Conservation (phyloP, 2,888 invertebrate genomes). For the Eupithecia vulgata region DNA sequence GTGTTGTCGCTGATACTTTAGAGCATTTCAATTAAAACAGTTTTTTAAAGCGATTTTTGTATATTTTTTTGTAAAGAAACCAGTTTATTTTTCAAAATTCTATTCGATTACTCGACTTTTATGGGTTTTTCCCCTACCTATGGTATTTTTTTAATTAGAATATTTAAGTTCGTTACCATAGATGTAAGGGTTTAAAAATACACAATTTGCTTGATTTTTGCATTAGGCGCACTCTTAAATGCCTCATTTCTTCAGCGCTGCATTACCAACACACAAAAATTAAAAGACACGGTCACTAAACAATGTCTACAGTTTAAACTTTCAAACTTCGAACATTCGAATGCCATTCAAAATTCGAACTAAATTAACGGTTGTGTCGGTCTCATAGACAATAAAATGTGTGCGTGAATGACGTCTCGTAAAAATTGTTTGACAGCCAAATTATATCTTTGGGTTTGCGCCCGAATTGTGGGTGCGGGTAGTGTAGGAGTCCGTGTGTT, state of each 20-base stretch:
- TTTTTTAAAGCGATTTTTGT: no score
- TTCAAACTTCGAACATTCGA: slow-evolving; percentile 34
- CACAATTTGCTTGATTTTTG: no score
- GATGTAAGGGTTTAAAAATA: no score
- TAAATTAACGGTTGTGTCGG: slow-evolving; percentile 62
- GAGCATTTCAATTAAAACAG: no score
- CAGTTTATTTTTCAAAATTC: no score
- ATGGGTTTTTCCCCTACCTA: no score
- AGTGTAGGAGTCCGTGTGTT: slow-evolving; percentile 17
- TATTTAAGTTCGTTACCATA: no score
- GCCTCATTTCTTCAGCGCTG: not conserved
- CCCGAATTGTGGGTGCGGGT: slow-evolving; percentile 32
- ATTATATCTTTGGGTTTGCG: slow-evolving; percentile 62
- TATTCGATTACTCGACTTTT: no score
- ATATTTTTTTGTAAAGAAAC: no score
- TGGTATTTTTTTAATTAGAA: no score
- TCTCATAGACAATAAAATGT: slow-evolving; percentile 68
- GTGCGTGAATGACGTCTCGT: slow-evolving; percentile 73
- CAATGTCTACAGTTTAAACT: slow-evolving; percentile 28
- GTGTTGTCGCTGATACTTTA: no score
- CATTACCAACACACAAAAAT: not conserved
- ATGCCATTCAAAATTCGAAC: slow-evolving; percentile 43
- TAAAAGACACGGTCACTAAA: not conserved
- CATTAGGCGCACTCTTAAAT: no score
- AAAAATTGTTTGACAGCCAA: slow-evolving; percentile 78